Base-by-base conservation (phyloP, 2,888 invertebrate genomes). In the Electrophaes corylata region DNA sequence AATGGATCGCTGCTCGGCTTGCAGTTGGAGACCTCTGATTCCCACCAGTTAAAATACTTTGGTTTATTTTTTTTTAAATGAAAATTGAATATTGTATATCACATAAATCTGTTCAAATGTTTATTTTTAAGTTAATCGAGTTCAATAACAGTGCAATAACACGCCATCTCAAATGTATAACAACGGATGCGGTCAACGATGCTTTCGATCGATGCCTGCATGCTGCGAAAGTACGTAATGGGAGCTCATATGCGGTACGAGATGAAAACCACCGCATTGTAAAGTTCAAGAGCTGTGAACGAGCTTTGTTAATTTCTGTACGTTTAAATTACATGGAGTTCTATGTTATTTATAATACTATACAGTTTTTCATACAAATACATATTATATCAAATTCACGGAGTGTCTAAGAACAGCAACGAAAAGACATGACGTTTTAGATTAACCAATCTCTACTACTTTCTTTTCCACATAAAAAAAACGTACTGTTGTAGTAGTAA, bases 121-220 rank as follows among this genome's bases (percentile, higher is more conserved):
- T 57, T 58, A 66, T 64, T 64, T 58, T 46, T n/a, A 57, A 50
- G 57, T 44, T 61, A 40, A 51, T 31, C 54, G 57, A 44, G 59
- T 60, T 61, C 55, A 64, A 62, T 49, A 60, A 12, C 47, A 52
- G 51, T 35, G 43, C 46, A 35, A 35, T 14, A 35, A 35, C 35
- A 49, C 40, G 43, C 53, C 52, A 46, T 62, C 62, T 56, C 48
- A 56, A 50, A 60, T 59, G 57, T 55, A 55, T 44, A 63, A 61
- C 59, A 66, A 62, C 62, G 62, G 64, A 62, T 62, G 68, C 67
- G 64, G 67, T 64, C 60, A 59, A 50, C 53, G 58, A 44, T 57
- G 54, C 56, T 47, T 47, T 41, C 35, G 62, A 64, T 60, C 59
- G 60, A 66, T 63, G 60, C 48, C 44, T 57, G 56, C 58, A 61